Conservation (phyloP, 37 sponge, comb jelly and placozoan genomes). For the Aplysina aerophoba region DNA sequence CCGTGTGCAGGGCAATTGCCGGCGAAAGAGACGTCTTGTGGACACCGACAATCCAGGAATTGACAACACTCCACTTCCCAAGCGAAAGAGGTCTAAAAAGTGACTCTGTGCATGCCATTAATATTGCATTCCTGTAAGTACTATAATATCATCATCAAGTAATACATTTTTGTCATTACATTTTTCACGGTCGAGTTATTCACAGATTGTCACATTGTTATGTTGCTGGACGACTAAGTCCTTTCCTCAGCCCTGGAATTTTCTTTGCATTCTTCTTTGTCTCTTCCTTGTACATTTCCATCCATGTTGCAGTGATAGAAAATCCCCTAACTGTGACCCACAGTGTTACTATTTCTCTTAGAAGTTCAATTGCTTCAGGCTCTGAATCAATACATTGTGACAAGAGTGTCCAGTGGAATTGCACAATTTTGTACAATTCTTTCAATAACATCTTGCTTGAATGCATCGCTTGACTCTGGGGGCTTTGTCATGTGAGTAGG, state of each 20-base stretch:
- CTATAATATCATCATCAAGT: too few species aligned
- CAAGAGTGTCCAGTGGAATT: conserved; percentile 51
- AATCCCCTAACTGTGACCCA: conserved; percentile 66
- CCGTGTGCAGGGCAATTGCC: too few species aligned
- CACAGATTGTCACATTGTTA: neutral
- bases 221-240: neutral
- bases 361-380: conserved; percentile 26
- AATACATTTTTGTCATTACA: too few species aligned
- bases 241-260: conserved; percentile 34
- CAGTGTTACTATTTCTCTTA: conserved; percentile 19
- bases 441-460: conserved; percentile 13
- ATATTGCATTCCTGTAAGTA: too few species aligned
- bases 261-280: conserved; percentile 13
- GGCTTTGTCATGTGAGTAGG: neutral
- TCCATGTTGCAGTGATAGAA: conserved; percentile 38
- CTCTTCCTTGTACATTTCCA: conserved; percentile 47
- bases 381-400: conserved; percentile 32
- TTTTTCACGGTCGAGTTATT: too few species aligned
- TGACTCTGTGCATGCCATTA: too few species aligned
- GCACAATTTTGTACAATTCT: conserved; percentile 47
- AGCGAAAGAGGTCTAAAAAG: too few species aligned
- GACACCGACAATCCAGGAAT: too few species aligned
- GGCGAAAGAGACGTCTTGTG: too few species aligned
- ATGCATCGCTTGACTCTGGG: neutral
- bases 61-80: too few species aligned